Evolutionary conservation across 1,140 invertebrate genomes (phyloP), one percentile per base, ranked within the genome.

Genomic region (Whitmania pigra): DNA sequence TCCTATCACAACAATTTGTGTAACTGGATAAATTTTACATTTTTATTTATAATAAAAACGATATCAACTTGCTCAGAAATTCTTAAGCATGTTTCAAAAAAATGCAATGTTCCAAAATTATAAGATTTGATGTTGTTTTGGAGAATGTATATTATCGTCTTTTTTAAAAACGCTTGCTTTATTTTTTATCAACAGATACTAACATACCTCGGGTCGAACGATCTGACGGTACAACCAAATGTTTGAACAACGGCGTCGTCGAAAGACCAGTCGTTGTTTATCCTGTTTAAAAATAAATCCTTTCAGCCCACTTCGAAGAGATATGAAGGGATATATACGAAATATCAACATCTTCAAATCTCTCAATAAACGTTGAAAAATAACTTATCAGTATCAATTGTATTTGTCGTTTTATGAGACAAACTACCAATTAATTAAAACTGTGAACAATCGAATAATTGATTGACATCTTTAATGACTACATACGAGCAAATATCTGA

Each of bases 211-310:
- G 60, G 60, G 29, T 63, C 60, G 17, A 63, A 63, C 13, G 60
- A 63, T 63, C 60, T 25, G 60, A 63, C 60, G 20, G 20, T 20
- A 63, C 60, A 63, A 27, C 29, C 29, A 63, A 27, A 63, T 25
- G 60, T 63, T 63, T 63, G 22, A 63, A 31, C 60, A 63, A 63
- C 60, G 29, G 22, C 11, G 60, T 63, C 60, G 18, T 63, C 60
- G 29, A 63, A 63, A 9, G 60, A 63, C 60, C 60, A 63, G 20
- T 63, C 60, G 29, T 63, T 31, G 22, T 63, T 63, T 63, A 63
- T 63, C 13, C 60, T 63, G 60, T 63, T 27, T 27, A 6, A 20
- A 63, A 13, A 63, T 27, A n/a, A 4, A 31, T 15, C 11, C 11
- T 25, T 4, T 25, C 9, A 25, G 18, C 4, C 27, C 9, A 4